Evolutionary conservation across 37 sponge, comb jelly and placozoan genomes (phyloP), one percentile per base, ranked within the genome.

Genomic region (Chondrilla cf. caribensis): DNA sequence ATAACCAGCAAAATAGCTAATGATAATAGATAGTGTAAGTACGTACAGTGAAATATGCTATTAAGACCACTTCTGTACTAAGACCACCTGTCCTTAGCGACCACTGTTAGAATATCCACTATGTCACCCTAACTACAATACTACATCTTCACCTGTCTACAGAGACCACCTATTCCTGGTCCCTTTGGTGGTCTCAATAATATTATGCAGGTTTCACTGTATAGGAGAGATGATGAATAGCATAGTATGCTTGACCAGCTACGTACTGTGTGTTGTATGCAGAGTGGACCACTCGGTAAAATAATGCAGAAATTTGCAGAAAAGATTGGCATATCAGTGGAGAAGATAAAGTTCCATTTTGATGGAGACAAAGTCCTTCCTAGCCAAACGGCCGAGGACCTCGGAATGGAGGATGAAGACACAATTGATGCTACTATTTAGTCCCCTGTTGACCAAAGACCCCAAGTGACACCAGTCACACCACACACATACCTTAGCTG

Each of bases 351-450:
- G 55, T 90, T 94, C 57, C 54, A 47, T 0, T 94, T 94, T 88
- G 95, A 94, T 36, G 95, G 95, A 39, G 95, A 94, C 18, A 31
- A 60, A 47, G 78, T 94, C 31, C 6, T 37, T 18, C 76, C 81
- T 6, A 39, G 17, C 0, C 72, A 91, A 64, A 91, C 95, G 24
- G 86, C 95, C 0, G 77, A 83, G 0, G 85, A 86, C 29, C 76
- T 94, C 22, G 95, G 87, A 35, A 35, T 94, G 79, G 93, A 94
- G 55, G 85, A 90, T 62, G 89, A 91, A 37, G 92, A 91, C 76
- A 58, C 89, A 2, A 85, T 94, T 82, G 94, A 93, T 83, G 92
- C 85, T 0, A 81, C 67, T 72, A 31, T 89, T 73, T 6, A 73
- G 51, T n/a, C n/a, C n/a, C n/a, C n/a, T n/a, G n/a, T n/a, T n/a